Base-by-base conservation (phyloP, 2,113 vertebrate genomes). In the Barnardius zonarius region DNA sequence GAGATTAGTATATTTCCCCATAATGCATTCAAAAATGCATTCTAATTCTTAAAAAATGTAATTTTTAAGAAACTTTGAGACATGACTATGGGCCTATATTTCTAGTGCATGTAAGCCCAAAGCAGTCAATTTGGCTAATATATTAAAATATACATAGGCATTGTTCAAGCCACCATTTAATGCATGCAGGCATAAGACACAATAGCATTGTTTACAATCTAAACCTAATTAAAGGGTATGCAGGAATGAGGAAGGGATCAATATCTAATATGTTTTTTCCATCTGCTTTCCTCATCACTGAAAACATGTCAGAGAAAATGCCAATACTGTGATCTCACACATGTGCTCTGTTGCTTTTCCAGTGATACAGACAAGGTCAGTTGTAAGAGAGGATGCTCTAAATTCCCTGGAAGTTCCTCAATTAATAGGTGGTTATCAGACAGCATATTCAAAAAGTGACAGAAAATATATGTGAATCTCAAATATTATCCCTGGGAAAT, bases 141-240 rank as follows among this genome's bases (percentile, higher is more conserved):
- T 24, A 67, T 86, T 24, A 87, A 90, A 92, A 63, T 59, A 35
- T 49, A 54, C 25, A 49, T n/a, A 70, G 43, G 41, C 46, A 63
- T 63, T 76, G 18, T 89, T 83, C 70, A 92, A 70, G 6, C 44
- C 35, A 73, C 67, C 20, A n/a, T 92, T 92, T 90, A 83, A 82
- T 79, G 67, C 41, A 73, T 67, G 35, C 17, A 51, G 35, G 75
- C 73, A 88, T 67, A 68, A 91, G 77, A 80, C 62, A 93, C 97
- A 97, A 97, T 96, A 98, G 41, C 70, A 88, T 98, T 98, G 98
- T 98, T 98, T 99, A 98, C 97, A 97, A 97, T 98, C 98, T 98
- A 98, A 98, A 98, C 98, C 98, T 98, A 98, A 99, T 99, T 98
- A 98, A 98, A 97, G 97, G 79, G 30, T 96, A 96, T 96, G 96